Percentiles rank a stretch among this genome's conserved stretches.
Evolutionary conservation across 2,888 invertebrate genomes (phyloP).

Genomic region (Polyommatus iphigenia): DNA sequence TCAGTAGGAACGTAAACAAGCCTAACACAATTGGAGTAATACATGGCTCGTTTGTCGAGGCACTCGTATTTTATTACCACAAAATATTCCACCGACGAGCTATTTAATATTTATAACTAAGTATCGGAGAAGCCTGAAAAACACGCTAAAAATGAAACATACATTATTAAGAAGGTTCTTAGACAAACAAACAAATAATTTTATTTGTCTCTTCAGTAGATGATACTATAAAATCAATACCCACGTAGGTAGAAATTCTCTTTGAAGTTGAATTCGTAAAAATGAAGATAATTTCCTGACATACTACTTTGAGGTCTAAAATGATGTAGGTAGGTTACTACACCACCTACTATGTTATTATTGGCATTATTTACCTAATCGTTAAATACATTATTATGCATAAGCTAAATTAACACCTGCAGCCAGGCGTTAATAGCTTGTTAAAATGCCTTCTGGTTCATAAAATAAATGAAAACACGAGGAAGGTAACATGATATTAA

Average conservation of each 20-base stretch:
- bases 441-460: too few relatives aligned
- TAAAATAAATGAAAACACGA: neutral
- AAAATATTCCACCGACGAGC: neutral
- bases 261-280: neutral
- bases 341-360: too few relatives aligned
- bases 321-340: too few relatives aligned
- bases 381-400: too few relatives aligned
- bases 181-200: neutral
- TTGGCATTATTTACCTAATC: too few relatives aligned
- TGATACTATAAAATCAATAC: neutral
- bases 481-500: neutral
- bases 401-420: too few relatives aligned
- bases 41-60: constrained; percentile 1
- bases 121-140: constrained; percentile 13
- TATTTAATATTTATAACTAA: constrained; percentile 12
- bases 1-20: constrained; percentile 19
- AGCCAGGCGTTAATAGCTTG: too few relatives aligned
- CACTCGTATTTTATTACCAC: constrained; percentile 1
- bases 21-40: constrained; percentile 6
- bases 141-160: neutral
- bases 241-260: neutral
- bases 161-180: neutral
- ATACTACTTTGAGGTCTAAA: neutral
- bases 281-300: neutral
- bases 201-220: neutral